These are phyloP conservation scores for Acanthococcus lagerstroemiae DNA, from an alignment of 2,888 invertebrate species.

Conservation along the genomic window DNA sequence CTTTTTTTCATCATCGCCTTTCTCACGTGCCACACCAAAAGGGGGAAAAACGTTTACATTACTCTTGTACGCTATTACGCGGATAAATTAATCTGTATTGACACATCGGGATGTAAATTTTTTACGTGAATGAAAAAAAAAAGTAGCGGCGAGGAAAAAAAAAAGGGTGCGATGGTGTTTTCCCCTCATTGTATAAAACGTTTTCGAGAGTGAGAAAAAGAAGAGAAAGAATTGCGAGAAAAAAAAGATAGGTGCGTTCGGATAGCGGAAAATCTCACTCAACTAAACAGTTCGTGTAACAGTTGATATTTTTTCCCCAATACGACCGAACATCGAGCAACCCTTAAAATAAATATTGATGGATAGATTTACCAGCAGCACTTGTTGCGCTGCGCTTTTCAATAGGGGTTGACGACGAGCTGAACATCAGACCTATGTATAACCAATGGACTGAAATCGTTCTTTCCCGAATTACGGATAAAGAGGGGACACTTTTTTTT, in stretches of 20 bases:
- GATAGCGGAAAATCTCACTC: conserved; percentile 31
- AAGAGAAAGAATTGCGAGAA: conserved; percentile 1
- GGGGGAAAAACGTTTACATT: conserved; percentile 9
- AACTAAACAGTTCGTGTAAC: conserved; percentile 31
- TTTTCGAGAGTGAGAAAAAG: conserved; percentile 15
- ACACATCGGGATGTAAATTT: conserved; percentile 29
- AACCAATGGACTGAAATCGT: conserved; percentile 25
- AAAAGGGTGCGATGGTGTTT: conserved; percentile 24
- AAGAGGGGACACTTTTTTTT: not conserved
- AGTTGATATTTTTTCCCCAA: conserved; percentile 31
- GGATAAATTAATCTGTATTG: conserved; percentile 31
- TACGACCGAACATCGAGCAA: conserved; percentile 12
- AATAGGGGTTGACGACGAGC: conserved; percentile 19
- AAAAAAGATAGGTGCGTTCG: conserved; percentile 25
- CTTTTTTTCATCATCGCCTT: not conserved
- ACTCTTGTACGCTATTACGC: conserved; percentile 22
- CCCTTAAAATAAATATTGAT: conserved; percentile 31
- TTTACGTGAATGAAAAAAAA: conserved; percentile 19
- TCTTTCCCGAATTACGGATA: conserved; percentile 21
- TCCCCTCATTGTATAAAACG: conserved; percentile 25
- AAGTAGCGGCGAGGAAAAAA: conserved; percentile 17
- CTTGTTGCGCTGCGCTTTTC: conserved; percentile 21
- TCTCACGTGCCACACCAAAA: not conserved
- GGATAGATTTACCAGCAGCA: conserved; percentile 30
- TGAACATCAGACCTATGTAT: not conserved